Base-by-base conservation (phyloP, 2,888 invertebrate species). In the Limenitis camilla region DNA sequence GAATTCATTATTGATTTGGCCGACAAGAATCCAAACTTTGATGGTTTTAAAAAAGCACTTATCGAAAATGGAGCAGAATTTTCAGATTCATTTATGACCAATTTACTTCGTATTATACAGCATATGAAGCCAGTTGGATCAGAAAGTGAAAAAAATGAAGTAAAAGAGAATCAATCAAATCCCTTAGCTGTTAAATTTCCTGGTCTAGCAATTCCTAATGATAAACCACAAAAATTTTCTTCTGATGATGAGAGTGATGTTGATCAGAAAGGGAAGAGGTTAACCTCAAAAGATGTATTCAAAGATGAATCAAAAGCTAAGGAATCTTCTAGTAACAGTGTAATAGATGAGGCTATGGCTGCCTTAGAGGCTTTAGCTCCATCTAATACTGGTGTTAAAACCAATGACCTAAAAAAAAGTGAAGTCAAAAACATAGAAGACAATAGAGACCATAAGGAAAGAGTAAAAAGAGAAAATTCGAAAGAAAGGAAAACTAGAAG, bases 1-100 rank as follows among this genome's bases (percentile, higher is more conserved):
- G 99, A 99, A 83, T 99, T 96, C 71, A 96, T 99, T 41, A 99
- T 99, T 61, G 94, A 96, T 67, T 85, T 99, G 63, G 96, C 99
- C 0, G 94, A 95, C 62, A 93, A 95, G 72, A 93, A 97, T 80
- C 91, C 92, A 49, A 92, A 92, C 0, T 94, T 96, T 68, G 96
- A 97, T 2, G 85, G 89, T 4, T 99, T 99, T 76, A 97, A 97
- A 70, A 93, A 92, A 64, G 94, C 93, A 0, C 86, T 99, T 5
- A 72, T 91, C 0, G 94, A 97, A 76, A 96, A 97, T 93, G 98
- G 96, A 33, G 98, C 97, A 0, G 96, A 97, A 78, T 98, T 98
- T 81, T 94, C 97, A 0, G 99, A 99, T 72, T 98, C 99, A 0
- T 94, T 99, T 66, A 92, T 96, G 63, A 93, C 95, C 2, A 99